phyloP scores from a whole-genome alignment of 2,113 vertebrate genomes.

The Tiliqua scincoides region DNA sequence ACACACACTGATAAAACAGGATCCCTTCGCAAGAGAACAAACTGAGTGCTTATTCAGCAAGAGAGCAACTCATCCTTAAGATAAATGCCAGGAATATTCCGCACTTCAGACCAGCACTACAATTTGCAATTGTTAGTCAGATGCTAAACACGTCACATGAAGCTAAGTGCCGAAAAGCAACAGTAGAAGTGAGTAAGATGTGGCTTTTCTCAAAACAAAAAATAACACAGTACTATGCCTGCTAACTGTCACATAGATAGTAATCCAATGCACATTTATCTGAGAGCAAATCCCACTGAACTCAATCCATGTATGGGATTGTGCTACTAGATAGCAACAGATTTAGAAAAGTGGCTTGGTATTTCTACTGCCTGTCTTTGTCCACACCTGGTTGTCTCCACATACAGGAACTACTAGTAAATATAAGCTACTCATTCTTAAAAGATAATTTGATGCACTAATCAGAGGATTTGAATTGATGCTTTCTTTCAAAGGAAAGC shows the following conservation, averaged over 20 bases:
- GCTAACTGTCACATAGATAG: background rate
- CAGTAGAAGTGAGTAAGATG: conserved; percentile 30
- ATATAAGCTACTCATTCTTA: too few species aligned
- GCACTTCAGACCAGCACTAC: conserved; percentile 44
- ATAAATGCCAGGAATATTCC: conserved; percentile 52
- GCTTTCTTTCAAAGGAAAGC: too few species aligned
- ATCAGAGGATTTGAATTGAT: too few species aligned
- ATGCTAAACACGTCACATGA: background rate
- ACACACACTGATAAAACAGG: background rate
- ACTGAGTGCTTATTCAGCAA: conserved; percentile 53
- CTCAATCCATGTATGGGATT: too few species aligned
- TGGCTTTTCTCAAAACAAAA: conserved; percentile 19
- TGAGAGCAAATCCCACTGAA: conserved; percentile 8
- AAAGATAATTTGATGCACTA: too few species aligned
- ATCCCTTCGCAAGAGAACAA: background rate
- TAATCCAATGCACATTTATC: too few species aligned
- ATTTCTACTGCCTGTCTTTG: conserved; percentile 28
- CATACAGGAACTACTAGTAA: too few species aligned
- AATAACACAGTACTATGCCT: too few species aligned
- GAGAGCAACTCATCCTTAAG: conserved; percentile 69
- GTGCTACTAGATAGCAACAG: too few species aligned
- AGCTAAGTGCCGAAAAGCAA: background rate
- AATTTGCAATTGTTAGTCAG: conserved; percentile 54
- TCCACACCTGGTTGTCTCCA: background rate
- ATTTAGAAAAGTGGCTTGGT: conserved; percentile 17